phyloP scores from a whole-genome alignment of 2,888 invertebrate genomes.

The Tenthredo amoena region DNA sequence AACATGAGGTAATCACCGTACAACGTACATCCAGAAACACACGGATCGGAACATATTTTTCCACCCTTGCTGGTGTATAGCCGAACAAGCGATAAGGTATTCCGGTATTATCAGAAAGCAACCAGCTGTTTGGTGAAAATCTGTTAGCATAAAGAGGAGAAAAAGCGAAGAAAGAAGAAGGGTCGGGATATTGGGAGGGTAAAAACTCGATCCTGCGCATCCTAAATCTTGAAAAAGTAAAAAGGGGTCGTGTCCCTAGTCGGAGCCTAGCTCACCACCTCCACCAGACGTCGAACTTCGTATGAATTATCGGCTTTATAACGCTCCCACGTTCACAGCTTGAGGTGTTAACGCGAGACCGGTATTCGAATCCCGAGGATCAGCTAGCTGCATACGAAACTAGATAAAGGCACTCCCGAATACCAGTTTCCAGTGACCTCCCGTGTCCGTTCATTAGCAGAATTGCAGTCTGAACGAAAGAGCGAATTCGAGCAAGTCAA shows the following conservation, averaged over 20 bases:
- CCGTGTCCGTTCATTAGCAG: neutral
- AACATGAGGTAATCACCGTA: neutral
- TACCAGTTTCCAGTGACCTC: neutral
- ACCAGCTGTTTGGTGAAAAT: constrained; percentile 17
- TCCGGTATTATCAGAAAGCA: constrained; percentile 13
- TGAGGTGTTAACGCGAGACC: neutral
- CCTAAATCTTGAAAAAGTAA: constrained; percentile 30
- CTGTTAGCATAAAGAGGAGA: constrained; percentile 17
- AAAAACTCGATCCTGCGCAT: neutral
- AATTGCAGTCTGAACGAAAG: neutral
- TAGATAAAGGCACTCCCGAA: neutral
- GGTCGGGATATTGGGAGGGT: constrained; percentile 20
- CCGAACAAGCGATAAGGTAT: constrained; percentile 28
- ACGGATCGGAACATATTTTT: neutral
- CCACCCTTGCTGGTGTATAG: neutral
- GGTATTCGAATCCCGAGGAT: neutral
- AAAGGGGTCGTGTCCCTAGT: constrained; percentile 18
- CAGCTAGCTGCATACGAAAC: neutral
- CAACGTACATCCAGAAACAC: neutral
- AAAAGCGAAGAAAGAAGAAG: neutral
- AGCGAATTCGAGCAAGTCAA: neutral
- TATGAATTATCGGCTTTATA: constrained; percentile 42
- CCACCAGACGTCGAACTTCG: constrained; percentile 8
- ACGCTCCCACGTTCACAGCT: neutral
- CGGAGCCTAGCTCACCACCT: neutral